Evolutionary conservation across 2,888 invertebrate genomes (phyloP).

Genomic region (Apocheima hispidaria): DNA sequence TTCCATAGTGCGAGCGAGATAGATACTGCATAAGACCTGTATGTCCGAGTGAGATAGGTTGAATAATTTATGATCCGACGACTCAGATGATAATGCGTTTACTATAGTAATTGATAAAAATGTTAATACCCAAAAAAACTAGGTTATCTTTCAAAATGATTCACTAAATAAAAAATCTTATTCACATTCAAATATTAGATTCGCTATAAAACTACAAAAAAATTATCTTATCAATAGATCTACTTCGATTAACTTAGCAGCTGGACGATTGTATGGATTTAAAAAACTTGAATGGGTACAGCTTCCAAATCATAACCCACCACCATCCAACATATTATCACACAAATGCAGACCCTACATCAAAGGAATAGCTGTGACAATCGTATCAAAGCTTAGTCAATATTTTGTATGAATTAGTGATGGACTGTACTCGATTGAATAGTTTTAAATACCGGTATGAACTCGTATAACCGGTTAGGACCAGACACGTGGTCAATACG

Average conservation of each 20-base stretch:
- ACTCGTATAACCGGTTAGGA: slow-evolving; percentile 79
- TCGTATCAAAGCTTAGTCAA: slow-evolving; percentile 1
- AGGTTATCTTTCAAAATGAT: not conserved
- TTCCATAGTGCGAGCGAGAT: no score
- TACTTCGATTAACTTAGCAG: slow-evolving; percentile 45
- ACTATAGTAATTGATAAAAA: no score
- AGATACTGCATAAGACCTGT: no score
- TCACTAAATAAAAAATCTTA: not conserved
- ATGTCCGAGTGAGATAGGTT: no score
- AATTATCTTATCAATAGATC: slow-evolving; percentile 46
- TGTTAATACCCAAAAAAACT: no score
- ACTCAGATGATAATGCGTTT: no score
- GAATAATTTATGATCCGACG: no score
- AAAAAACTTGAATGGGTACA: slow-evolving; percentile 28
- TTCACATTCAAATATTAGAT: slow-evolving; percentile 18
- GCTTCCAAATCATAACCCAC: slow-evolving; percentile 11
- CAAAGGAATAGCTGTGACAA: not conserved
- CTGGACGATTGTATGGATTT: slow-evolving; percentile 43
- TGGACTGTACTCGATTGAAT: slow-evolving; percentile 76
- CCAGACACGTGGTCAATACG: slow-evolving; percentile 81
- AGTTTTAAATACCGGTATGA: slow-evolving; percentile 57
- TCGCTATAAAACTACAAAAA: slow-evolving; percentile 36
- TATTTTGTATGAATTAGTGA: slow-evolving; percentile 40
- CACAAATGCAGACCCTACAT: not conserved
- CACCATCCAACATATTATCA: not conserved